These are phyloP conservation scores for Neocrepidodera transversa DNA, from an alignment of 2,888 invertebrate genomes.

Conservation along the genomic window DNA sequence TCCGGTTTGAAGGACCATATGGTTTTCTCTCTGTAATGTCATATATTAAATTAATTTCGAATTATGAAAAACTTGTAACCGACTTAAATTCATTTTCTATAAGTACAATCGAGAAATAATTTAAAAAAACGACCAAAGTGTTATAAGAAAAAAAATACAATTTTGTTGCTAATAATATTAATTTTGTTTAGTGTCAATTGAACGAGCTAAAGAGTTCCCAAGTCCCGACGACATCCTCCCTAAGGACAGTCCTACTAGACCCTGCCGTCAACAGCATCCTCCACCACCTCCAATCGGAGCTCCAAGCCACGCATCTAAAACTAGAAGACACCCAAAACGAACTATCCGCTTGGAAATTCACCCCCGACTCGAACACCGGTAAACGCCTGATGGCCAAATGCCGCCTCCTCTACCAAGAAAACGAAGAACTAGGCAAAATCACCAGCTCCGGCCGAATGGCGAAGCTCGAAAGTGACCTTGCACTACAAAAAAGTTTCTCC, in stretches of 20 bases:
- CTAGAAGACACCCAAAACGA: constrained; percentile 98
- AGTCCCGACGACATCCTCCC: constrained; percentile 76
- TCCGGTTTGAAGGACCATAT: too few relatives aligned
- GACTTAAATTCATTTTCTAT: too few relatives aligned
- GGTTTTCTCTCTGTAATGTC: too few relatives aligned
- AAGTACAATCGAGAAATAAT: too few relatives aligned
- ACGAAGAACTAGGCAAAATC: constrained; percentile 95
- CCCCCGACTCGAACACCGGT: constrained; percentile 98
- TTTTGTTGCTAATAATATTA: too few relatives aligned
- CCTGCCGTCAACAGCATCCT: constrained; percentile 95
- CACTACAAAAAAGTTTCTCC: constrained; percentile 92
- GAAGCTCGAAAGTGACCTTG: constrained; percentile 93
- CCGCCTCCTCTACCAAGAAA: constrained; percentile 92
- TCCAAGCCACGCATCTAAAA: constrained; percentile 86
- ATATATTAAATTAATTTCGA: too few relatives aligned
- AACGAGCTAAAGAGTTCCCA: constrained; percentile 91
- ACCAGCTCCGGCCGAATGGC: constrained; percentile 94
- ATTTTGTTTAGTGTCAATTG: constrained; percentile 80
- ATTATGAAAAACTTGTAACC: too few relatives aligned
- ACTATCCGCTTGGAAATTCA: constrained; percentile 98
- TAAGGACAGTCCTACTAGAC: constrained; percentile 87
- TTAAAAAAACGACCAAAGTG: too few relatives aligned
- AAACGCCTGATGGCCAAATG: constrained; percentile 98
- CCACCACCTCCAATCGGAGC: constrained; percentile 87
- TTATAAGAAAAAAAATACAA: too few relatives aligned